Evolutionary conservation across 2,113 vertebrate genomes (phyloP).

Genomic region (Ptyas mucosa): DNA sequence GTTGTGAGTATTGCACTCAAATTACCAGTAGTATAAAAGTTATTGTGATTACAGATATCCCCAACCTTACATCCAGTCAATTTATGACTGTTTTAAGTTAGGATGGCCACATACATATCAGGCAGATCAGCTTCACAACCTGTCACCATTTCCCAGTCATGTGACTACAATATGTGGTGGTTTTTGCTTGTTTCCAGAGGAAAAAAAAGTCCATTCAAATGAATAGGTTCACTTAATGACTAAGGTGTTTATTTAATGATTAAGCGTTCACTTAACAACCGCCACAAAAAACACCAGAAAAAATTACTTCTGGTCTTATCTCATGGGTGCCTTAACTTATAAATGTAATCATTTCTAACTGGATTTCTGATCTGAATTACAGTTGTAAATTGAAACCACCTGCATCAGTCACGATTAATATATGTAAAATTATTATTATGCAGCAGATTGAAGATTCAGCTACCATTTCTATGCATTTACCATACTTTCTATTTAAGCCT

Average conservation of each 20-base stretch:
- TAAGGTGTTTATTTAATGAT: no score
- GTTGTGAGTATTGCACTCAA: neutral
- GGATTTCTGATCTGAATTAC: neutral
- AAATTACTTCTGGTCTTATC: neutral
- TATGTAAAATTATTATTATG: neutral
- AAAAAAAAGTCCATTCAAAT: neutral
- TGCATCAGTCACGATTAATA: neutral
- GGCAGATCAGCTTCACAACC: neutral
- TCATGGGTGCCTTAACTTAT: neutral
- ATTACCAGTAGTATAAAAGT: neutral
- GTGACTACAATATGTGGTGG: neutral
- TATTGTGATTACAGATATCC: neutral
- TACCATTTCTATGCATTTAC: constrained; percentile 1
- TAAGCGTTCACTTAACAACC: neutral
- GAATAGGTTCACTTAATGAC: no score
- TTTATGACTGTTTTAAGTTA: neutral
- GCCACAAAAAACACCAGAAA: neutral
- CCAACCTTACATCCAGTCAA: neutral
- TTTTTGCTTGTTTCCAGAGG: neutral
- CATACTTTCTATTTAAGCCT: constrained; percentile 22
- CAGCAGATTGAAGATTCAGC: constrained; percentile 12
- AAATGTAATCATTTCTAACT: neutral
- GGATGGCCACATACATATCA: neutral
- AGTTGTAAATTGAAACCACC: neutral
- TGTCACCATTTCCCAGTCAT: neutral